A percentile compares a stretch with the other conserved stretches of the same genome.
phyloP scores from a whole-genome alignment of 1,140 invertebrate species.

The Lycorma delicatula region DNA sequence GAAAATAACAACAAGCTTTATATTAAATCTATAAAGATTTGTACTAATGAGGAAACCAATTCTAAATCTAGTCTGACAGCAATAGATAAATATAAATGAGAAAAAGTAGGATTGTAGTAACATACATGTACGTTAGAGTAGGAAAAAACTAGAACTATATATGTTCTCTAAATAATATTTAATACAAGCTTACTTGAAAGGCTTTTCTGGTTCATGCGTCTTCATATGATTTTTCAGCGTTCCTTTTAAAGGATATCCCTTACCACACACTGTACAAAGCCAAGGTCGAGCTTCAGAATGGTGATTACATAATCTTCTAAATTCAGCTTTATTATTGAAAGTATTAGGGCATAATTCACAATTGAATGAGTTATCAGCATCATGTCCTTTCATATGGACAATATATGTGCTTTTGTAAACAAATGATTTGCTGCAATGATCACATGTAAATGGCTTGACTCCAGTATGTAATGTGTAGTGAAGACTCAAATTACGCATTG shows the following conservation, averaged over 20 bases:
- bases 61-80: too few species aligned
- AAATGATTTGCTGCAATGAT: constrained; percentile 11
- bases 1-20: too few species aligned
- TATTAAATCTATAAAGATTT: too few species aligned
- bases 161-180: too few species aligned
- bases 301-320: constrained; percentile 1
- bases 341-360: constrained; percentile 9
- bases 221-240: constrained; percentile 18
- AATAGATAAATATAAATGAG: too few species aligned
- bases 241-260: constrained; percentile 12
- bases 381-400: constrained; percentile 26
- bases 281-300: constrained; percentile 12
- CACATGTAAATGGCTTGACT: constrained; percentile 32
- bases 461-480: constrained; percentile 46
- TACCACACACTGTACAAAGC: constrained; percentile 16
- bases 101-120: too few species aligned
- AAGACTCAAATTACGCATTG: constrained; percentile 31
- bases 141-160: too few species aligned
- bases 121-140: too few species aligned
- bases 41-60: too few species aligned
- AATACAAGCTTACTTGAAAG: constrained; percentile 18
- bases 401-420: constrained; percentile 47
- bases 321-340: not conserved
- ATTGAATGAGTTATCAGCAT: not conserved
- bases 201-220: constrained; percentile 13